These are phyloP conservation scores for Amblyopsis hoosieri DNA, from an alignment of 2,797 vertebrate genomes.

Conservation along the genomic window DNA sequence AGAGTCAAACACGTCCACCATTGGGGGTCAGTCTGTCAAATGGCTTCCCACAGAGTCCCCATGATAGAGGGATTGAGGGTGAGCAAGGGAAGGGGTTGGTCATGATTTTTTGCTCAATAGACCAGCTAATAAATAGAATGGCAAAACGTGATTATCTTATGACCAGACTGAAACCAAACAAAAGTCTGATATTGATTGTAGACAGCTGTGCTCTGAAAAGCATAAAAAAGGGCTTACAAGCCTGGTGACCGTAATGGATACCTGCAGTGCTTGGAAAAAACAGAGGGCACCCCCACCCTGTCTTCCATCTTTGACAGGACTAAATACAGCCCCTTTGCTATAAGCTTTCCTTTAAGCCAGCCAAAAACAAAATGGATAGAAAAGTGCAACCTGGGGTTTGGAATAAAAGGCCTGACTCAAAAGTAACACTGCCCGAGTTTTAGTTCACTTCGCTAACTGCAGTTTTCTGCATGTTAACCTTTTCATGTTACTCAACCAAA, in stretches of 20 bases:
- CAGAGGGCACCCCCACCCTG: slow-evolving; percentile 72
- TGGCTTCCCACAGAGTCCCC: slow-evolving; percentile 89
- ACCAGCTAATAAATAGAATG: slow-evolving; percentile 70
- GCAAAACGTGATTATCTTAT: slow-evolving; percentile 68
- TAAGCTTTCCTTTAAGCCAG: slow-evolving; percentile 57
- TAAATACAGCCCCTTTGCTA: slow-evolving; percentile 58
- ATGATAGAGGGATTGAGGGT: slow-evolving; percentile 57
- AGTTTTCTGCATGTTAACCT: slow-evolving; percentile 86
- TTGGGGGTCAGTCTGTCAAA: slow-evolving; percentile 87
- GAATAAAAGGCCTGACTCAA: slow-evolving; percentile 88
- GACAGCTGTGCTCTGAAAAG: slow-evolving; percentile 52
- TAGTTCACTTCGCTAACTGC: slow-evolving; percentile 89
- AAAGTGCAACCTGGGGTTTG: slow-evolving; percentile 84
- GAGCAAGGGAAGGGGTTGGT: slow-evolving; percentile 41
- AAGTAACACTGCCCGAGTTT: slow-evolving; percentile 81
- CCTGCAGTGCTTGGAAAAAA: slow-evolving; percentile 82
- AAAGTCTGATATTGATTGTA: slow-evolving; percentile 31
- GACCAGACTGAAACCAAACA: slow-evolving; percentile 51
- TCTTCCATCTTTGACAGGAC: slow-evolving; percentile 72
- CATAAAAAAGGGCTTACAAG: slow-evolving; percentile 71
- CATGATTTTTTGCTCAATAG: slow-evolving; percentile 66
- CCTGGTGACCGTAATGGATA: slow-evolving; percentile 79
- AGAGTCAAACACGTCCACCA: slow-evolving; percentile 88
- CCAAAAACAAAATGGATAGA: slow-evolving; percentile 62
- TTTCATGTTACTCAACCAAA: slow-evolving; percentile 63